Evolutionary conservation across 1,140 invertebrate species (phyloP), one percentile per base, ranked within the genome.

Genomic region (Planococcus citri): DNA sequence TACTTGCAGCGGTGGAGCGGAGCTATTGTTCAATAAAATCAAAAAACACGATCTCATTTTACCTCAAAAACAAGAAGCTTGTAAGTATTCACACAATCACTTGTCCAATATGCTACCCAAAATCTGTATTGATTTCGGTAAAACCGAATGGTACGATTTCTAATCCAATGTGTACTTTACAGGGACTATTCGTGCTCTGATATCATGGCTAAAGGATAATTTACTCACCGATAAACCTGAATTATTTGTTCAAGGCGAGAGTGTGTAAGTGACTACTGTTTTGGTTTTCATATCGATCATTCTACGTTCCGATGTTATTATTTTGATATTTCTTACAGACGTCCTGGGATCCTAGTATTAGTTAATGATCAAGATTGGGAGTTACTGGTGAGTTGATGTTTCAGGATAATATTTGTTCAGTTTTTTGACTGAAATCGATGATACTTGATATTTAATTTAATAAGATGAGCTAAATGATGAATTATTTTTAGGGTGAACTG

Each of bases 361-460:
- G 84, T 97, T 8, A 97, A 97, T 76, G 93, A 96, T 74, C 82
- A 87, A 0, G 94, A 97, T 77, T 97, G 94, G 94, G 93, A 97
- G 80, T 78, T 97, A 25, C 76, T 88, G 76, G 89, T 90, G 82
- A 82, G 79, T 78, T 17, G 70, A 58, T 60, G 57, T 17, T 60
- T n/a, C n/a, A n/a, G n/a, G n/a, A 60, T 21, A 24, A 6, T 60
- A 17, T 60, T 25, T 14, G n/a, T 27, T 27, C 3, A 67, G 24
- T 17, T 58, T 3, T 14, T 71, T 71, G n/a, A 10, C 1, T 37
- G 9, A 29, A 1, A 37, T 58, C 8, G 64, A 25, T 57, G 27
- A 70, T 6, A 17, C 10, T n/a, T n/a, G n/a, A n/a, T n/a, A n/a
- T n/a, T n/a, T n/a, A n/a, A n/a, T n/a, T n/a, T n/a, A n/a, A n/a